Evolutionary conservation across 2,888 invertebrate species (phyloP).

Genomic region (Meteorus colon): DNA sequence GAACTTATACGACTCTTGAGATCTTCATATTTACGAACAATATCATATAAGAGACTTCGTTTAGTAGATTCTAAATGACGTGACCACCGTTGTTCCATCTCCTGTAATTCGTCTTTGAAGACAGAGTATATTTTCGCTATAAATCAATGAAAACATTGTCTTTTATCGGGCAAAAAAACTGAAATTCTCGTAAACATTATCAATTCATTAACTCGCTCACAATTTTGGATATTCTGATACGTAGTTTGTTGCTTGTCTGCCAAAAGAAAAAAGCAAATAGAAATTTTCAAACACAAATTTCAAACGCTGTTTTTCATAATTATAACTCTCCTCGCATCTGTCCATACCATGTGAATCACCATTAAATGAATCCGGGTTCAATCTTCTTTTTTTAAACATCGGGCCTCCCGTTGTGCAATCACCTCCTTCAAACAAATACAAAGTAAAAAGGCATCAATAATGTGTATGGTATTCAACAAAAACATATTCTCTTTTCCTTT

Average conservation of each 20-base stretch:
- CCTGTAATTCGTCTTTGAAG: slow-evolving; percentile 21
- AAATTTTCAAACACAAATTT: no score
- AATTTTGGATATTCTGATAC: no score
- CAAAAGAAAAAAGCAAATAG: no score
- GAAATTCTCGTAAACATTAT: neutral
- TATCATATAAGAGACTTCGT: slow-evolving; percentile 28
- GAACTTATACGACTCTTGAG: slow-evolving; percentile 19
- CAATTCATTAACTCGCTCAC: no score
- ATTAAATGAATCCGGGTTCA: neutral
- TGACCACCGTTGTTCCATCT: slow-evolving; percentile 30
- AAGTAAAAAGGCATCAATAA: neutral
- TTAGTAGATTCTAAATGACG: slow-evolving; percentile 21
- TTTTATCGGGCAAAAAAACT: neutral
- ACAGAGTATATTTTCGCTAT: neutral
- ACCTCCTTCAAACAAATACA: neutral
- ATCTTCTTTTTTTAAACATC: neutral
- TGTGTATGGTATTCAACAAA: neutral
- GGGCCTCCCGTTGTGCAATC: neutral
- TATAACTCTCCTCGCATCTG: neutral
- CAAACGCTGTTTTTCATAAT: no score
- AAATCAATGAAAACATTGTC: neutral
- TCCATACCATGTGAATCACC: neutral
- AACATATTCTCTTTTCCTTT: neutral
- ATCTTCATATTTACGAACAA: slow-evolving; percentile 28
- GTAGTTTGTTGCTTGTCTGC: no score